Percentiles rank a stretch among this genome's conserved stretches.
phyloP scores from a whole-genome alignment of 1,140 invertebrate species.

The Heterodera carotae region DNA sequence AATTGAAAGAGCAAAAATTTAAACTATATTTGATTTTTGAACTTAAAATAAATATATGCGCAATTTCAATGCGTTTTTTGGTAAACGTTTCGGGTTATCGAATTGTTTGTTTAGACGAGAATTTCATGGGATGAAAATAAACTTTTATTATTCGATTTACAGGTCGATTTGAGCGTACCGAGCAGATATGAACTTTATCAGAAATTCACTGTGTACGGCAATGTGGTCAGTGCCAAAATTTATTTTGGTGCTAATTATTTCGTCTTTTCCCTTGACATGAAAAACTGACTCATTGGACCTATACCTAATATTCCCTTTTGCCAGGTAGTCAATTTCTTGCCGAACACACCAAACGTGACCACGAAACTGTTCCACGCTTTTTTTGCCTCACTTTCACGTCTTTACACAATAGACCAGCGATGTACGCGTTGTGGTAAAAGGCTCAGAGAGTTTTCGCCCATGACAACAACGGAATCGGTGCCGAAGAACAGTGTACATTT shows the following conservation, averaged over 20 bases:
- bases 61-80: too few relatives aligned
- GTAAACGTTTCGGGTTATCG: too few relatives aligned
- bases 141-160: constrained; percentile 14
- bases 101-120: too few relatives aligned
- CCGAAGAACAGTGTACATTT: neutral
- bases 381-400: constrained; percentile 10
- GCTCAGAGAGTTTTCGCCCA: constrained; percentile 24
- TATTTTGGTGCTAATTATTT: neutral
- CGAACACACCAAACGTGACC: neutral
- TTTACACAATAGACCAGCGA: constrained; percentile 9
- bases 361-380: neutral
- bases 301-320: too few relatives aligned
- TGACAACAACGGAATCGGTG: neutral
- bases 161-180: constrained; percentile 35
- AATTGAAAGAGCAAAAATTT: constrained; percentile 12
- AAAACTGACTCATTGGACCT: too few relatives aligned
- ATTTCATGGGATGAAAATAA: neutral
- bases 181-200: constrained; percentile 38
- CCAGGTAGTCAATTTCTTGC: neutral
- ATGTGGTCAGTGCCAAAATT: neutral
- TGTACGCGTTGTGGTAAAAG: constrained; percentile 16
- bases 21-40: too few relatives aligned
- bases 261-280: neutral
- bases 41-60: too few relatives aligned
- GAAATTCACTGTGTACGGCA: constrained; percentile 21